Percentiles rank a stretch among this genome's conserved stretches.
Evolutionary conservation across 2,888 invertebrate genomes (phyloP).

Genomic region (Podabrus alpinus): DNA sequence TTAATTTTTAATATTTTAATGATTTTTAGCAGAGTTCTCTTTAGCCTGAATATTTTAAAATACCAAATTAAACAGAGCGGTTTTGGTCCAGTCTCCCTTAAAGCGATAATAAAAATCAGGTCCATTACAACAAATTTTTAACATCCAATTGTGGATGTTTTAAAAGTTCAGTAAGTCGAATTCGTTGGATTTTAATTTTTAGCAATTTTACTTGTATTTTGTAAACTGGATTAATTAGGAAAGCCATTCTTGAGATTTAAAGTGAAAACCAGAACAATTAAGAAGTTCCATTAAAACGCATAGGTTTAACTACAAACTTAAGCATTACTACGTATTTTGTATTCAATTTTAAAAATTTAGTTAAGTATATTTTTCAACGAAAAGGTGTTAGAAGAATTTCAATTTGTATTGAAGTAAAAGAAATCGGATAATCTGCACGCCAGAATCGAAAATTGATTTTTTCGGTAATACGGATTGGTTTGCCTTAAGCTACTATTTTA

Average conservation of each 20-base stretch:
- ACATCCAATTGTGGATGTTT: too few species aligned
- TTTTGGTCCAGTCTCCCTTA: not conserved
- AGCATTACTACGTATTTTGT: not conserved
- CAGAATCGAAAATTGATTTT: slow-evolving; percentile 8
- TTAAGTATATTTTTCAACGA: not conserved
- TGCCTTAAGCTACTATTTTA: not conserved
- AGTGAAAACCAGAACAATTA: not conserved
- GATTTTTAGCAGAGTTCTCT: not conserved
- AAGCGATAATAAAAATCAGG: not conserved
- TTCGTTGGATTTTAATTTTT: too few species aligned
- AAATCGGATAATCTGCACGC: slow-evolving; percentile 3
- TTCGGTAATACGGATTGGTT: slow-evolving; percentile 1
- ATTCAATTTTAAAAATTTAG: not conserved
- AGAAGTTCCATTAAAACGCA: not conserved
- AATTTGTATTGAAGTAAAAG: slow-evolving; percentile 10
- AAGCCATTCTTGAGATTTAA: not conserved
- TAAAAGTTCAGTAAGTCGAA: too few species aligned
- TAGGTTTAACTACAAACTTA: not conserved
- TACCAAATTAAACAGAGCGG: not conserved
- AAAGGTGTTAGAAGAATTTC: slow-evolving; percentile 8
- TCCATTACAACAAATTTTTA: not conserved
- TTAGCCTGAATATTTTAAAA: not conserved
- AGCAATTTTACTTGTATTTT: too few species aligned
- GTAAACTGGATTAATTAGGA: too few species aligned
- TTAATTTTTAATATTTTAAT: not conserved